phyloP scores from a whole-genome alignment of 2,888 invertebrate species.

The Branchipolynoe longqiensis region DNA sequence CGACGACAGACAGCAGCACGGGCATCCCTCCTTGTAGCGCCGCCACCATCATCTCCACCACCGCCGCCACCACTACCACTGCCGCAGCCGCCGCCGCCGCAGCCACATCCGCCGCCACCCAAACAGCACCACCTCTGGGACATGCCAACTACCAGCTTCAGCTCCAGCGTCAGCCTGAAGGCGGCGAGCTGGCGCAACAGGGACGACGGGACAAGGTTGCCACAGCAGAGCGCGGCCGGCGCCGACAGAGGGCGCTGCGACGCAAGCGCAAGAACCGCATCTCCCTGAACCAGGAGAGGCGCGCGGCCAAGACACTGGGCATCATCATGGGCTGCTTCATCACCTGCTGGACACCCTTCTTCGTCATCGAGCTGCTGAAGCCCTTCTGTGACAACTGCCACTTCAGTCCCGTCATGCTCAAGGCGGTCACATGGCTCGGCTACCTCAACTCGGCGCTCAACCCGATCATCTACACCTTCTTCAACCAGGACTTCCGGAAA shows the following conservation, averaged over 20 bases:
- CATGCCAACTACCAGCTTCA: background rate
- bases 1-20: background rate
- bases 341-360: slow-evolving; percentile 96
- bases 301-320: slow-evolving; percentile 94
- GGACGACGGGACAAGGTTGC: slow-evolving; percentile 4
- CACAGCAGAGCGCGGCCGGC: slow-evolving; percentile 32
- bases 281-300: slow-evolving; percentile 75
- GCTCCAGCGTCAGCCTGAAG: no score
- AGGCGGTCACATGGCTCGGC: slow-evolving; percentile 84
- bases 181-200: background rate
- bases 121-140: no score
- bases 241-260: background rate
- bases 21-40: background rate
- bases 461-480: slow-evolving; percentile 96
- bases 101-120: background rate
- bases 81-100: background rate
- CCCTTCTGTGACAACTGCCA: slow-evolving; percentile 84
- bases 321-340: slow-evolving; percentile 97
- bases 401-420: slow-evolving; percentile 67
- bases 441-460: slow-evolving; percentile 96
- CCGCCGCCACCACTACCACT: background rate
- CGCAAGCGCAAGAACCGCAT: slow-evolving; percentile 59
- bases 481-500: slow-evolving; percentile 96
- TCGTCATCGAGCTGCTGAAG: slow-evolving; percentile 88
- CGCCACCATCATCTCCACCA: background rate